A percentile compares a stretch with the other conserved stretches of the same genome.
Conservation (phyloP, 2,888 invertebrate genomes). For the Lissonota sp. region DNA sequence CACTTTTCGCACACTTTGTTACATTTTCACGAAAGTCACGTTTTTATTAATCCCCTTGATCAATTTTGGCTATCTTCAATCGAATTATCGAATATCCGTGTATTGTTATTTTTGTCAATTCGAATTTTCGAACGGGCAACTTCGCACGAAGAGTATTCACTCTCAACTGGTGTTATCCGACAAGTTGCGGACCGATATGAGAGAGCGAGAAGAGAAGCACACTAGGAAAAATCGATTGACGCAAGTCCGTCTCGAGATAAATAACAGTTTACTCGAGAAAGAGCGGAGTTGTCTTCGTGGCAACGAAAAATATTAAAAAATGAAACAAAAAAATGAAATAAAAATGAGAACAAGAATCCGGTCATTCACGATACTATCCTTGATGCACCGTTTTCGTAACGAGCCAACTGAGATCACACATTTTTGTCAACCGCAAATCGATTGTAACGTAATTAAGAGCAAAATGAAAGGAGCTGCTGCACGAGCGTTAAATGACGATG, state of each 20-base stretch:
- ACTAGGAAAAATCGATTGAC: constrained; percentile 79
- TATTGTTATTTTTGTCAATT: not conserved
- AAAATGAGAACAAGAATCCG: constrained; percentile 45
- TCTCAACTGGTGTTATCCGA: constrained; percentile 51
- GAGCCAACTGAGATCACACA: not conserved
- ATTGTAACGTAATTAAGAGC: not conserved
- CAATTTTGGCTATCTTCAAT: not conserved
- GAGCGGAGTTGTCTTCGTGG: constrained; percentile 58
- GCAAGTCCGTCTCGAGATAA: constrained; percentile 73
- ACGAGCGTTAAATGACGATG: not conserved
- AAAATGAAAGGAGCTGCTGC: not conserved
- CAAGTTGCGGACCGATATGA: constrained; percentile 36
- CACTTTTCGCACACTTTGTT: constrained; percentile 2
- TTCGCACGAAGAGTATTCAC: constrained; percentile 54
- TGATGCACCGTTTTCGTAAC: constrained; percentile 9
- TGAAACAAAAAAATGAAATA: constrained; percentile 12
- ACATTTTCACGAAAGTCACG: constrained; percentile 48
- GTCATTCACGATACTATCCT: constrained; percentile 41
- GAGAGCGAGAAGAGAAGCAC: constrained; percentile 20
- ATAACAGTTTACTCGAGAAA: constrained; percentile 67
- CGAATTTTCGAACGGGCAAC: constrained; percentile 29
- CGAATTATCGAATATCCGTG: not conserved
- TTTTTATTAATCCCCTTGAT: not conserved
- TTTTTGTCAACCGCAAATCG: not conserved
- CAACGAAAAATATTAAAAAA: constrained; percentile 45